Percentiles rank a stretch among this genome's conserved stretches.
phyloP scores from a whole-genome alignment of 2,113 vertebrate genomes.

The Reinhardtius hippoglossoides region DNA sequence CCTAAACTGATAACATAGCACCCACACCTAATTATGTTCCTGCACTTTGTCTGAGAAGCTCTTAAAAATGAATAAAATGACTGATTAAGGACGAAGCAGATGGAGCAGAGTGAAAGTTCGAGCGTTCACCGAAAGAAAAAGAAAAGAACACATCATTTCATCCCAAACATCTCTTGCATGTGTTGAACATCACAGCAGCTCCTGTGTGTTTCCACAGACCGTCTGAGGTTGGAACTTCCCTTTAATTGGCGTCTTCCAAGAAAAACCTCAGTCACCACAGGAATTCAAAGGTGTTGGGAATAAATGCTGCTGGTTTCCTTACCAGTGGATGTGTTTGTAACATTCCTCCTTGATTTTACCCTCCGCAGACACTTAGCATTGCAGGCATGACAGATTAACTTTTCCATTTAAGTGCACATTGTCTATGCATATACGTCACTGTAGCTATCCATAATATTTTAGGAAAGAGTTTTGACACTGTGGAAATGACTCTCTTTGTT shows the following conservation, averaged over 20 bases:
- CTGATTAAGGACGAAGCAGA: not conserved
- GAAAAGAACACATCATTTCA: not conserved
- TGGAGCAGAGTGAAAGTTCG: no score
- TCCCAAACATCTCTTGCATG: not conserved
- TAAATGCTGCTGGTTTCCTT: not conserved
- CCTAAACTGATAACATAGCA: not conserved
- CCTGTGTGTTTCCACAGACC: not conserved
- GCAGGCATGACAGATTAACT: no score
- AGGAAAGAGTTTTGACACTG: not conserved
- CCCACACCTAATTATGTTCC: no score
- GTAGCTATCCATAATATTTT: not conserved
- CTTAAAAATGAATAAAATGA: no score
- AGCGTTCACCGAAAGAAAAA: not conserved
- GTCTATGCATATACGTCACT: not conserved
- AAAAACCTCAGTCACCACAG: not conserved
- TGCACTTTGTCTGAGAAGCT: no score
- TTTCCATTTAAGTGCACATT: not conserved
- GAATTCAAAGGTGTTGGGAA: conserved; percentile 27
- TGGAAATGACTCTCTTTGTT: not conserved
- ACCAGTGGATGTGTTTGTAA: not conserved
- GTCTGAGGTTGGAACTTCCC: not conserved
- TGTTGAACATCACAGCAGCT: not conserved
- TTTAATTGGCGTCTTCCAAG: conserved; percentile 10
- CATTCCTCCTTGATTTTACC: not conserved
- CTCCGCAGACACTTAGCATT: not conserved